Conservation (phyloP, 2,888 invertebrate genomes). For the Dicranocentrus wangi region DNA sequence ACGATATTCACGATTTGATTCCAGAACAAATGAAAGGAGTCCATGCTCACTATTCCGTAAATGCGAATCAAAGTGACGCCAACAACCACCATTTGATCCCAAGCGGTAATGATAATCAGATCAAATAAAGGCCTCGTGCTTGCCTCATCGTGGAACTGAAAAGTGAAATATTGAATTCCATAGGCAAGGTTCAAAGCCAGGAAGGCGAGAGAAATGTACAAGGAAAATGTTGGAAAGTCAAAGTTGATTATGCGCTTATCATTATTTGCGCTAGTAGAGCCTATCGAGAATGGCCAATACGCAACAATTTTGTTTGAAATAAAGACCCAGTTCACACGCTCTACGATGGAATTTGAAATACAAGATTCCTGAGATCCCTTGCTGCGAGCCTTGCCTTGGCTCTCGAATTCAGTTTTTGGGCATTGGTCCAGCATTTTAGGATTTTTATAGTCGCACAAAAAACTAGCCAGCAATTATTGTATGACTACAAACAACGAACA, state of each 20-base stretch:
- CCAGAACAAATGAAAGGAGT: neutral
- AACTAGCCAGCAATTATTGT: too few species aligned
- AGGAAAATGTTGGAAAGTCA: neutral
- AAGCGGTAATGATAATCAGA: neutral
- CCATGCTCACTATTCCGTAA: neutral
- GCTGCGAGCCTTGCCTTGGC: too few species aligned
- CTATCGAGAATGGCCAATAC: neutral
- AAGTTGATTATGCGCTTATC: neutral
- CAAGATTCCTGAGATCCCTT: too few species aligned
- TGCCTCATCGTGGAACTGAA: neutral
- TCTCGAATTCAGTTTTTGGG: too few species aligned
- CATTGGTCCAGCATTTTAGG: too few species aligned
- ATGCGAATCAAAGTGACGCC: neutral
- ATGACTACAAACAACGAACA: too few species aligned
- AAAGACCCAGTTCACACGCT: neutral
- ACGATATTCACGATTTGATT: slow-evolving; percentile 14
- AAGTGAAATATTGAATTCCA: neutral
- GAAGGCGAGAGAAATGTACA: neutral
- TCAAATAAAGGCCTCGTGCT: neutral
- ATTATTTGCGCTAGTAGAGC: neutral
- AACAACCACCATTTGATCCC: neutral
- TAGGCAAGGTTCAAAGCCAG: neutral
- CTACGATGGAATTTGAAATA: neutral
- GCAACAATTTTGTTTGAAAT: neutral
- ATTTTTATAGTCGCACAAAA: too few species aligned